Evolutionary conservation across 2,797 vertebrate genomes (phyloP).

Genomic region (Craterocephalus amniculus): DNA sequence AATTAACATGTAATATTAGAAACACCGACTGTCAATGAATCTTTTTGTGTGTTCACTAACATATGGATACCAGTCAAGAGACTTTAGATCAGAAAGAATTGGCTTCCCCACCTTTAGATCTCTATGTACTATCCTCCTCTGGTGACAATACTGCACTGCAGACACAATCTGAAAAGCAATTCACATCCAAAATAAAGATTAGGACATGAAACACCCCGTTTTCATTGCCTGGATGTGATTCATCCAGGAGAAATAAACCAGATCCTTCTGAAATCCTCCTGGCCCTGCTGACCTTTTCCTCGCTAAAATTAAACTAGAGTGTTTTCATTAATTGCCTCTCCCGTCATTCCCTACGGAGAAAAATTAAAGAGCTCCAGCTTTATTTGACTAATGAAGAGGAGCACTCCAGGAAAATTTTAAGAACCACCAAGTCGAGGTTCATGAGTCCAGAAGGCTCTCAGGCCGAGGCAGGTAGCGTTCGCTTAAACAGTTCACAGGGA

Average conservation of each 20-base stretch:
- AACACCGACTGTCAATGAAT: background rate
- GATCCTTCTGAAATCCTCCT: too few relatives aligned
- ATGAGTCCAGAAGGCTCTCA: background rate
- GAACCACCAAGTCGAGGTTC: background rate
- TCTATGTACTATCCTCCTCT: conserved; percentile 95
- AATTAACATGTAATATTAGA: background rate
- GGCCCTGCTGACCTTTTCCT: background rate
- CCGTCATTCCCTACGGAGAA: too few relatives aligned
- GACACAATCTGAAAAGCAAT: conserved; percentile 91
- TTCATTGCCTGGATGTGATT: background rate
- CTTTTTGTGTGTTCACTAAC: background rate
- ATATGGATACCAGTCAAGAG: background rate
- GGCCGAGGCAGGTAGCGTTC: conserved; percentile 12
- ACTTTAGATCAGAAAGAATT: conserved; percentile 23
- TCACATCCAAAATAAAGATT: background rate
- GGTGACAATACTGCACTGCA: conserved; percentile 97
- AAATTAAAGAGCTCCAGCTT: too few relatives aligned
- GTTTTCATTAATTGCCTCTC: too few relatives aligned
- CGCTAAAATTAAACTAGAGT: too few relatives aligned
- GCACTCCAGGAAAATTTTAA: background rate
- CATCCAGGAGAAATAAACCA: too few relatives aligned
- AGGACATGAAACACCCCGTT: background rate
- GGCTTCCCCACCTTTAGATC: conserved; percentile 90
- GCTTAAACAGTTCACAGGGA: conserved; percentile 12
- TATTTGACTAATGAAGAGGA: background rate